phyloP scores from a whole-genome alignment of 2,113 vertebrate genomes.

The Phrynosoma blainvillii region DNA sequence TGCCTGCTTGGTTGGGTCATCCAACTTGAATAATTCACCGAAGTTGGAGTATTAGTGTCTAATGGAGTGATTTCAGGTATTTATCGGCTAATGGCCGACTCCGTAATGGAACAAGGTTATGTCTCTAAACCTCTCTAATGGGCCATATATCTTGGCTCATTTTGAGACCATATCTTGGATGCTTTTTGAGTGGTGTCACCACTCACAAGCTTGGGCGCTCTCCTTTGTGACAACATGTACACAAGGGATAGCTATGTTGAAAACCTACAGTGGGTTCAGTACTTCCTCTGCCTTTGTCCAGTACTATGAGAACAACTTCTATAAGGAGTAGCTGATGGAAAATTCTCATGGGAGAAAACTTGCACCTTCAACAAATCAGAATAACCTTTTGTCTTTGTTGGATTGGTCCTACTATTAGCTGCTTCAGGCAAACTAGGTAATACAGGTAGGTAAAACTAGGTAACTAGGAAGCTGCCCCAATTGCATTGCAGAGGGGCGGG shows the following conservation, averaged over 20 bases:
- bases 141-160: accelerated
- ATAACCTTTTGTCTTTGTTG: no score
- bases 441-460: no score
- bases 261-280: neutral
- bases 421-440: no score
- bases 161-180: accelerated
- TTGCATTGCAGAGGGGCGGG: no score
- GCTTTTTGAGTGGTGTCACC: neutral
- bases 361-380: no score
- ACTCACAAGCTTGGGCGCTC: accelerated
- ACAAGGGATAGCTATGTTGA: no score
- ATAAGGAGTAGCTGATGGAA: no score
- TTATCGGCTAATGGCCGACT: neutral
- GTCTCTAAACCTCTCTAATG: neutral
- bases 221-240: no score
- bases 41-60: neutral
- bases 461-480: no score
- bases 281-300: neutral
- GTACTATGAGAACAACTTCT: neutral
- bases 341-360: no score
- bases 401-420: no score
- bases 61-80: neutral
- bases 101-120: accelerated
- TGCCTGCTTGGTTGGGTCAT: neutral
- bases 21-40: neutral